Conservation (phyloP, 1,140 invertebrate species). For the Hormaphis cornu region DNA sequence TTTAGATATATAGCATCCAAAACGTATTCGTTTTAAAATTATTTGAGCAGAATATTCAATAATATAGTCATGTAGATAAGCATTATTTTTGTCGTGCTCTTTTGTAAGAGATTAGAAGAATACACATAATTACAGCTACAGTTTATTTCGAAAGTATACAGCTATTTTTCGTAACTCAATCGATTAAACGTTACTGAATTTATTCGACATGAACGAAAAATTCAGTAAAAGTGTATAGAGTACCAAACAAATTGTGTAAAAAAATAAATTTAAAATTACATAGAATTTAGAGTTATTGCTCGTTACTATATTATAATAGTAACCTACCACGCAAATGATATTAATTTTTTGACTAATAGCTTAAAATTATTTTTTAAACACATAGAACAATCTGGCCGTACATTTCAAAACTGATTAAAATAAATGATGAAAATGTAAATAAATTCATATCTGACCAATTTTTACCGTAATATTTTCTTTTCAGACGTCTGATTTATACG, state of each 20-base stretch:
- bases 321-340: not conserved
- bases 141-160: too few species aligned
- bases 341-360: not conserved
- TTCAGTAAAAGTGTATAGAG: too few species aligned
- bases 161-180: too few species aligned
- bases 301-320: not conserved
- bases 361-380: not conserved
- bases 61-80: too few species aligned
- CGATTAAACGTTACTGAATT: too few species aligned
- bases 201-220: too few species aligned
- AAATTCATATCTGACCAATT: not conserved
- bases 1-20: too few species aligned
- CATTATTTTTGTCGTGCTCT: too few species aligned
- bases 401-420: not conserved
- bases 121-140: too few species aligned
- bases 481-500: constrained; percentile 22
- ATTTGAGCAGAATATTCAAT: too few species aligned
- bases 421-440: not conserved
- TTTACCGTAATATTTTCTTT: constrained; percentile 7
- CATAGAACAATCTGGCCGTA: not conserved
- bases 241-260: not conserved
- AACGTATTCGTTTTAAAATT: too few species aligned
- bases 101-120: too few species aligned
- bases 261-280: not conserved
- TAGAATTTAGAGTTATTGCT: not conserved